phyloP scores from a whole-genome alignment of 2,797 vertebrate genomes.

The Sebastes vulpes region DNA sequence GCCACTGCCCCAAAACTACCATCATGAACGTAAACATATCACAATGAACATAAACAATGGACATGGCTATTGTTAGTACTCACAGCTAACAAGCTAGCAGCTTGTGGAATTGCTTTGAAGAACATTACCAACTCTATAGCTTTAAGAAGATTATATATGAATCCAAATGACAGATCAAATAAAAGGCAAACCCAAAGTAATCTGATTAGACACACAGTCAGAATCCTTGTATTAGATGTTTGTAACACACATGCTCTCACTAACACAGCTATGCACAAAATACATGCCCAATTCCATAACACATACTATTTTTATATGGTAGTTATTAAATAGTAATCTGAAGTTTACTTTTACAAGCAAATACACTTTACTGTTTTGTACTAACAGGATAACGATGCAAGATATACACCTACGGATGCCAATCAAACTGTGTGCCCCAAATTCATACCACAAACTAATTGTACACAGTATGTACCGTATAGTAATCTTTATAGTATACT shows the following conservation, averaged over 20 bases:
- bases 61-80: neutral
- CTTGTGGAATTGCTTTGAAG: too few species aligned
- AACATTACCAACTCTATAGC: too few species aligned
- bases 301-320: neutral
- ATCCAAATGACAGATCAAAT: neutral
- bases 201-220: neutral
- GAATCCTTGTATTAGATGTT: neutral
- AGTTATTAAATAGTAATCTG: neutral
- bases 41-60: neutral
- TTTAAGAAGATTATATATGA: neutral
- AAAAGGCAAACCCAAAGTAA: neutral
- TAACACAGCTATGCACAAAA: neutral
- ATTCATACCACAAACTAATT: neutral
- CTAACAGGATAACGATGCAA: neutral
- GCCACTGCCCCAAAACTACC: neutral
- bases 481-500: neutral
- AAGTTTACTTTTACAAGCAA: neutral
- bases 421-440: neutral
- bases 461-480: neutral
- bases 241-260: neutral
- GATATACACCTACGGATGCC: accelerated
- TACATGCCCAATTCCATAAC: neutral
- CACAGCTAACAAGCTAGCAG: too few species aligned
- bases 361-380: neutral
- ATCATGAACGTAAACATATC: neutral